Evolutionary conservation across 1,140 invertebrate genomes (phyloP).

Genomic region (Hydropsyche tenuis): DNA sequence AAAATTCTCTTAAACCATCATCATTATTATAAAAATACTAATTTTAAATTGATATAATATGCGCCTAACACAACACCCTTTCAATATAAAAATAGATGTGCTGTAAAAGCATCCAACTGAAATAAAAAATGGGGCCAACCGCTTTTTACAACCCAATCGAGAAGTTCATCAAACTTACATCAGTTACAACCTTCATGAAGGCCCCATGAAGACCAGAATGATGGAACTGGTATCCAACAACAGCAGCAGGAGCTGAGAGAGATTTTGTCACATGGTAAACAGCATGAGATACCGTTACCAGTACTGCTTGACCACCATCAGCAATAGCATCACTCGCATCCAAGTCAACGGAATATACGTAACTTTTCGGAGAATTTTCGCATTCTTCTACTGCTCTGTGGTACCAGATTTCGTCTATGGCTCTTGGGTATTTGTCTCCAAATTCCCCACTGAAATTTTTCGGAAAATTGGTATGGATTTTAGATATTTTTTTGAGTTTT

Average conservation of each 20-base stretch:
- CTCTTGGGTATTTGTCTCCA: constrained; percentile 70
- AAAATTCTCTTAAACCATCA: too few species aligned
- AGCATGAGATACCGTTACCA: constrained; percentile 87
- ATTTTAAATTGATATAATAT: too few species aligned
- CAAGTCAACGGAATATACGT: constrained; percentile 75
- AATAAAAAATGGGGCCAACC: too few species aligned
- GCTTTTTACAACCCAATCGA: too few species aligned
- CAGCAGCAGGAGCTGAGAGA: constrained; percentile 82
- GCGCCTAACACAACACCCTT: too few species aligned
- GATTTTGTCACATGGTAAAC: constrained; percentile 75
- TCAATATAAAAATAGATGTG: too few species aligned
- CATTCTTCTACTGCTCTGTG: constrained; percentile 89
- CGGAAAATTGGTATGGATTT: too few species aligned
- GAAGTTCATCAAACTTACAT: constrained; percentile 55
- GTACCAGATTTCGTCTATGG: constrained; percentile 94
- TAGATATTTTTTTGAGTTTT: not conserved
- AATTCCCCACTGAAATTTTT: constrained; percentile 61
- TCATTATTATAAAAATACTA: too few species aligned
- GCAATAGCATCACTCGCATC: constrained; percentile 47
- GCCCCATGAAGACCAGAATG: constrained; percentile 76
- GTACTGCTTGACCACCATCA: constrained; percentile 57
- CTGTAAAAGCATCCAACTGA: too few species aligned
- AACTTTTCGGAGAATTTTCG: constrained; percentile 78
- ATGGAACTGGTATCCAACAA: constrained; percentile 90
- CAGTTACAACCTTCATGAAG: constrained; percentile 81